Conservation (phyloP, 2,888 invertebrate genomes). For the Sylvicola cinctus region DNA sequence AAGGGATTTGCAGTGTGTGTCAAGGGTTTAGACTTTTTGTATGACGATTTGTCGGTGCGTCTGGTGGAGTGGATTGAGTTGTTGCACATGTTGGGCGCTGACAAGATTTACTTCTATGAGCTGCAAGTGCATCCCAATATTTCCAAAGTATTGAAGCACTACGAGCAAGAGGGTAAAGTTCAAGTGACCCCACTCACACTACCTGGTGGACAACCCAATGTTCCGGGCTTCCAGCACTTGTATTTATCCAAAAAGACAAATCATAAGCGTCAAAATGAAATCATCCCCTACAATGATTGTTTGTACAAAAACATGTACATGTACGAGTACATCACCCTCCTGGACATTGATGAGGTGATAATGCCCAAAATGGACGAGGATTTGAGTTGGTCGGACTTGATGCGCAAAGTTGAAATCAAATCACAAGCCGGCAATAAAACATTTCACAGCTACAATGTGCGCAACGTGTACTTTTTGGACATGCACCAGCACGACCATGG, state of each 20-base stretch:
- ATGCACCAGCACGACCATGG: too few relatives aligned
- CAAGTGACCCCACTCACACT: conserved; percentile 63
- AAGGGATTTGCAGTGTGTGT: conserved; percentile 83
- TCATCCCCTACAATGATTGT: conserved; percentile 93
- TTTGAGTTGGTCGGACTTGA: conserved; percentile 51
- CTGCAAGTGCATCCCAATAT: conserved; percentile 84
- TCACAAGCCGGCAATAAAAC: conserved; percentile 44
- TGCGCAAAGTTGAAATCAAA: conserved; percentile 48
- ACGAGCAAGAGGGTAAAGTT: conserved; percentile 41
- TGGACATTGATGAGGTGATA: conserved; percentile 89
- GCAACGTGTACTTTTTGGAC: conserved; percentile 49
- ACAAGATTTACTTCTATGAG: conserved; percentile 80
- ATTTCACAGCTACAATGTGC: conserved; percentile 60
- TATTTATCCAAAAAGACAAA: conserved; percentile 80
- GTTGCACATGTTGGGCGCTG: conserved; percentile 65
- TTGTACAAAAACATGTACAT: conserved; percentile 79
- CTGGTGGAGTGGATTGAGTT: conserved; percentile 90
- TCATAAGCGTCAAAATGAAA: conserved; percentile 84
- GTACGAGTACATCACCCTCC: conserved; percentile 73
- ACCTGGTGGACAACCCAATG: conserved; percentile 78
- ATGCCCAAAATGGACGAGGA: conserved; percentile 58
- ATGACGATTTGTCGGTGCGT: conserved; percentile 75
- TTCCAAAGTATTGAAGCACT: conserved; percentile 48
- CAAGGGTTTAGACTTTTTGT: conserved; percentile 80
- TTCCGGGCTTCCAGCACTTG: conserved; percentile 71